Evolutionary conservation across 2,113 vertebrate species (phyloP).

Genomic region (Leptobrachium leishanense): DNA sequence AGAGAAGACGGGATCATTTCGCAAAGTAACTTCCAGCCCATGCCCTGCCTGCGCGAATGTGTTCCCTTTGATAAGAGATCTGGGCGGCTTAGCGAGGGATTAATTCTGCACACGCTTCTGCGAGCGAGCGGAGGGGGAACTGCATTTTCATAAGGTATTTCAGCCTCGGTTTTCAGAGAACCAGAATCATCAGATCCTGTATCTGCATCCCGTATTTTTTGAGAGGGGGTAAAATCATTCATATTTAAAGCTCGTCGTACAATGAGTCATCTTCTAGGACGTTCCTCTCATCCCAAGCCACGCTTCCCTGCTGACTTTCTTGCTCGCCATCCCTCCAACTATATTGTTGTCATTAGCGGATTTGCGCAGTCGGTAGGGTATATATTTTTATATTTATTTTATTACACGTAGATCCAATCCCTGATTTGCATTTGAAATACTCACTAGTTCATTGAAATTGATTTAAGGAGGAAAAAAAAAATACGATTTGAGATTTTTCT

Average conservation of each 20-base stretch:
- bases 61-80: constrained; percentile 42
- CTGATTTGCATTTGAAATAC: constrained; percentile 42
- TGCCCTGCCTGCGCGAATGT: constrained; percentile 16
- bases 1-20: constrained; percentile 23
- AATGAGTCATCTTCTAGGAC: background rate
- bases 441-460: constrained; percentile 11
- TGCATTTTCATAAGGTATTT: constrained; percentile 1
- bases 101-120: constrained; percentile 27
- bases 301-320: background rate
- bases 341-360: constrained; percentile 10
- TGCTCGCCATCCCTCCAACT: background rate
- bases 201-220: constrained; percentile 2
- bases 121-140: too few relatives aligned
- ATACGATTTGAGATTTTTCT: background rate
- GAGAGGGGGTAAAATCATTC: background rate
- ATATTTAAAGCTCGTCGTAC: background rate
- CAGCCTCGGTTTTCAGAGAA: constrained; percentile 5
- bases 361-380: constrained; percentile 17
- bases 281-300: background rate
- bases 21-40: constrained; percentile 24
- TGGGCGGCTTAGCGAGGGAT: constrained; percentile 27
- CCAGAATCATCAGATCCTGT: constrained; percentile 10
- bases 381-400: background rate
- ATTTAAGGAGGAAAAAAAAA: constrained; percentile 5
- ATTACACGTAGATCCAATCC: constrained; percentile 8